These are phyloP conservation scores for Agrochola circellaris DNA, from an alignment of 2,888 invertebrate species.

Conservation along the genomic window DNA sequence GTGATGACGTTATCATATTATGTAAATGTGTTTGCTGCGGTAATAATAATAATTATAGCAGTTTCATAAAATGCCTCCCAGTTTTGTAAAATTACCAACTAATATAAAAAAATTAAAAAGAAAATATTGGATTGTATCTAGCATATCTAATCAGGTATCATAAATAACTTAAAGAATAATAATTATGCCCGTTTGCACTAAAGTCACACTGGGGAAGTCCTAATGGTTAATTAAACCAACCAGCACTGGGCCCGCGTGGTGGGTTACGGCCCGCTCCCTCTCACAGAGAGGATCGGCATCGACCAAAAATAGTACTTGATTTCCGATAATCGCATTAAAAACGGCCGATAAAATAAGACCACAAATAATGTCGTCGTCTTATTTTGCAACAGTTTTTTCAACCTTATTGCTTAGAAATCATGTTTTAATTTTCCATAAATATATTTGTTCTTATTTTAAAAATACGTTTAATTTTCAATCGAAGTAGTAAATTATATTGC, in stretches of 20 bases:
- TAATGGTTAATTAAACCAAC: neutral
- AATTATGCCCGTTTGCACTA: conserved; percentile 7
- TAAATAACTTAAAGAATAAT: neutral
- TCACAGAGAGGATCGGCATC: too few relatives aligned
- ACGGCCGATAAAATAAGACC: too few relatives aligned
- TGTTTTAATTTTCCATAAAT: too few relatives aligned
- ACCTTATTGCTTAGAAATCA: too few relatives aligned
- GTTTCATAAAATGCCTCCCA: neutral
- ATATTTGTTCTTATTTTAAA: too few relatives aligned
- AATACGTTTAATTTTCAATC: too few relatives aligned
- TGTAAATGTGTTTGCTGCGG: neutral
- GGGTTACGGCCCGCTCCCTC: neutral
- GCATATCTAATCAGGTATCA: conserved; percentile 35
- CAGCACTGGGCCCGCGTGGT: neutral
- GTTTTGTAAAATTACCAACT: neutral
- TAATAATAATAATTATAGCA: conserved; percentile 3
- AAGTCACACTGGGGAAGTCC: neutral
- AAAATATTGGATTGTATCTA: conserved; percentile 24
- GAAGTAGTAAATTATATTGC: too few relatives aligned
- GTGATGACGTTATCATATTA: neutral
- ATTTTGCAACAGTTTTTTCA: too few relatives aligned
- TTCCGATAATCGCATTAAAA: too few relatives aligned
- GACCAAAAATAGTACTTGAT: too few relatives aligned
- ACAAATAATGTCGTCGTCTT: too few relatives aligned
- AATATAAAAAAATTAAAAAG: neutral